A percentile compares a stretch with the other conserved stretches of the same genome.
These are phyloP conservation scores for Scaptomyza cyrtandrae DNA, from an alignment of 2,888 invertebrate genomes.

Conservation along the genomic window DNA sequence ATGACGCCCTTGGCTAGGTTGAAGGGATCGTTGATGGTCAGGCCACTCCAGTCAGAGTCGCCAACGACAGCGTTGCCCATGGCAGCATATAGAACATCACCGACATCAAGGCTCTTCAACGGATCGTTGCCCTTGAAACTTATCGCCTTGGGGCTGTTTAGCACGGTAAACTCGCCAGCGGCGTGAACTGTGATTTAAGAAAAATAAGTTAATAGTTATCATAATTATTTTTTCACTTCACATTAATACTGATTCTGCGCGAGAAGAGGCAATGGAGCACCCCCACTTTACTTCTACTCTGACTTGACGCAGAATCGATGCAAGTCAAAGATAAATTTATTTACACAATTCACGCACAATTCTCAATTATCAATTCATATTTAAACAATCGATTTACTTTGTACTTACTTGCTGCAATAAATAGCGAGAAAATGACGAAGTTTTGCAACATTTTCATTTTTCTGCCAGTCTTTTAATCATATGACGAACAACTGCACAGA, in stretches of 20 bases:
- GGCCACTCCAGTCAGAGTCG: slow-evolving; percentile 89
- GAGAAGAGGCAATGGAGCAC: slow-evolving; percentile 15
- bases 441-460: slow-evolving; percentile 81
- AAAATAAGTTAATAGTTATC: neutral
- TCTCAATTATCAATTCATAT: neutral
- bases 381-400: neutral
- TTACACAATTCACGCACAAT: slow-evolving; percentile 10
- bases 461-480: slow-evolving; percentile 80
- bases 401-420: slow-evolving; percentile 83
- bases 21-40: slow-evolving; percentile 89
- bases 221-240: neutral
- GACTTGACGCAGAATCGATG: slow-evolving; percentile 42
- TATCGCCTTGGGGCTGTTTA: slow-evolving; percentile 89
- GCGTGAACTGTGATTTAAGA: slow-evolving; percentile 70
- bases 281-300: slow-evolving; percentile 14
- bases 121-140: slow-evolving; percentile 88
- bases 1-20: slow-evolving; percentile 90
- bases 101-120: slow-evolving; percentile 86
- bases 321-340: slow-evolving; percentile 13
- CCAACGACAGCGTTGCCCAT: slow-evolving; percentile 90
- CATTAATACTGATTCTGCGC: slow-evolving; percentile 56
- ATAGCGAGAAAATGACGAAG: slow-evolving; percentile 79
- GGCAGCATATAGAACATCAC: slow-evolving; percentile 90
- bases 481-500: slow-evolving; percentile 81
- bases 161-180: slow-evolving; percentile 87